Evolutionary conservation across 2,797 vertebrate genomes (phyloP), one percentile per base, ranked within the genome.

Genomic region (Lophotriccus pileatus): DNA sequence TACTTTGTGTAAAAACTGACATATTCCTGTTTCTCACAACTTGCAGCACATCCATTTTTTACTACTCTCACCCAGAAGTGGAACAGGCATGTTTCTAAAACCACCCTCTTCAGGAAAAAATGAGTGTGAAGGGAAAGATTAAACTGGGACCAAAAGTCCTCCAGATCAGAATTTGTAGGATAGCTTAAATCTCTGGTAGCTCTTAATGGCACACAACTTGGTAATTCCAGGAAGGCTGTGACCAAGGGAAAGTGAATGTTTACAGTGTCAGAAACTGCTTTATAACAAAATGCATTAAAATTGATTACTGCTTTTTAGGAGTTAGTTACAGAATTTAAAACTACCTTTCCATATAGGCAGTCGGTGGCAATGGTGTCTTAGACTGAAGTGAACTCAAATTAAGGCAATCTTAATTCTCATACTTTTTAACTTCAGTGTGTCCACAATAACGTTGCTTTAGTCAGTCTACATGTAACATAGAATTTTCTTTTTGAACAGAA

Each of bases 131-230:
- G 44, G 44, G 56, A 91, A 70, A 22, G 47, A 59, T 0, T 37
- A 32, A 73, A 24, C 5, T n/a, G 47, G 23, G 52, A 75, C 14
- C 15, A 52, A 16, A 4, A 80, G 18, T 15, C 4, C 44, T 44
- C 28, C 32, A 55, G 30, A 14, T 1, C 17, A 63, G 75, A 68
- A 52, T 41, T 1, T 10, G 18, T 3, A 28, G 59, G 39, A 32
- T 2, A 85, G 16, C 10, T 49, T n/a, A 53, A 21, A 11, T 34
- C 39, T 55, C 44, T 12, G 25, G 14, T 5, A 59, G 32, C 18
- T 53, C 30, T 46, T 17, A 55, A 43, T 0, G 4, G 28, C 49
- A 76, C 15, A 24, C 14, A 63, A 1, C 9, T 24, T 1, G 1
- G 28, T 30, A 64, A 72, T n/a, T 76, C 76, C 79, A 73, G 37